phyloP scores from a whole-genome alignment of 2,797 vertebrate genomes.

The Syngnathus rostellatus region DNA sequence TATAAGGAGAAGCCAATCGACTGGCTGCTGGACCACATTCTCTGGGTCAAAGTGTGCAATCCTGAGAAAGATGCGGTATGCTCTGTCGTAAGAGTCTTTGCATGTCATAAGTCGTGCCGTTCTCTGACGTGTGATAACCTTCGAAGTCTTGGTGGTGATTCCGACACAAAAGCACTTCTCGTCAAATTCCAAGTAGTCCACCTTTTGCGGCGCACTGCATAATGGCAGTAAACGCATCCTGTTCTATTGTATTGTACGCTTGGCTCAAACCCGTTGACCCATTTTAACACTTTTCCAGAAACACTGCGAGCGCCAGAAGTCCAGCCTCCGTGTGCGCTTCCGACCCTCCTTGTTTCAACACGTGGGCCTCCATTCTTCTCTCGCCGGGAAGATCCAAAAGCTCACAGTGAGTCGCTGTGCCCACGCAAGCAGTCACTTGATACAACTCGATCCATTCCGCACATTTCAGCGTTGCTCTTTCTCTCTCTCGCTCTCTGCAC shows the following conservation, averaged over 20 bases:
- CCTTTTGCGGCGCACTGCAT: background rate
- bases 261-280: background rate
- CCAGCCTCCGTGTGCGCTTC: conserved; percentile 90
- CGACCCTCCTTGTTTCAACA: conserved; percentile 96
- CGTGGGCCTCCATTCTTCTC: conserved; percentile 92
- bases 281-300: conserved; percentile 67
- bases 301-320: conserved; percentile 97
- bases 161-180: background rate
- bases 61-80: conserved; percentile 95
- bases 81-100: background rate
- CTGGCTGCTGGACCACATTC: conserved; percentile 96
- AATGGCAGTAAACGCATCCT: background rate
- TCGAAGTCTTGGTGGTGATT: background rate
- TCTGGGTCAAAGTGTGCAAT: conserved; percentile 99
- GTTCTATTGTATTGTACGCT: background rate
- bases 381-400: conserved; percentile 98
- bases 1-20: conserved; percentile 99
- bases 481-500: background rate
- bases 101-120: no score
- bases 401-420: conserved; percentile 77
- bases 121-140: background rate
- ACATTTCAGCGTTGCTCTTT: conserved; percentile 6
- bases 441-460: background rate
- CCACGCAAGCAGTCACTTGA: background rate
- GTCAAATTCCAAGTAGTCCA: background rate